phyloP scores from a whole-genome alignment of 2,888 invertebrate species.

The Thera britannica region DNA sequence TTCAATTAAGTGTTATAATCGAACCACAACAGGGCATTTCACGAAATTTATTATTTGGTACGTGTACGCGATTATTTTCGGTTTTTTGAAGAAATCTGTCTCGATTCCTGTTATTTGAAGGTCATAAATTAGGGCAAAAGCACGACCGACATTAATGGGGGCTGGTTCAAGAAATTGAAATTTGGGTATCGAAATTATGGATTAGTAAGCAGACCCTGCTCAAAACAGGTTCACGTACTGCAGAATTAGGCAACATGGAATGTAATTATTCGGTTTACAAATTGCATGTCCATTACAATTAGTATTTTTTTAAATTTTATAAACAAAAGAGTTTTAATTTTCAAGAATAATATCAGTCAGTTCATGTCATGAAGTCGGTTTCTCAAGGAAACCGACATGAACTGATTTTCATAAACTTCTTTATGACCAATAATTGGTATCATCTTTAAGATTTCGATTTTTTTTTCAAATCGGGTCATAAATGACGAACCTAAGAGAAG shows the following conservation, averaged over 20 bases:
- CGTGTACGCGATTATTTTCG: slow-evolving; percentile 51
- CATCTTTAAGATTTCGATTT: too few relatives aligned
- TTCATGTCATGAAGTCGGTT: too few relatives aligned
- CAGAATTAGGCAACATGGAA: not conserved
- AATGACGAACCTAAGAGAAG: too few relatives aligned
- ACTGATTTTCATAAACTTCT: too few relatives aligned
- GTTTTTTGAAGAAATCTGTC: slow-evolving; percentile 15
- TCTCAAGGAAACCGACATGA: too few relatives aligned
- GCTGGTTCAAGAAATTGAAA: slow-evolving; percentile 25
- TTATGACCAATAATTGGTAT: too few relatives aligned
- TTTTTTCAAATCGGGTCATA: too few relatives aligned
- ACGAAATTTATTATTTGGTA: slow-evolving; percentile 76
- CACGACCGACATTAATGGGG: slow-evolving; percentile 11
- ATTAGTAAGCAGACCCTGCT: slow-evolving; percentile 5
- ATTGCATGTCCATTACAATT: not conserved
- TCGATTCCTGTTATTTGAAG: slow-evolving; percentile 32
- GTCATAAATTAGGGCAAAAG: slow-evolving; percentile 36
- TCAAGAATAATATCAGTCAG: too few relatives aligned
- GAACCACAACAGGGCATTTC: slow-evolving; percentile 61
- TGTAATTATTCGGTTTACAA: slow-evolving; percentile 1
- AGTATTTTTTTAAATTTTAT: too few relatives aligned
- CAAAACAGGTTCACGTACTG: slow-evolving; percentile 1
- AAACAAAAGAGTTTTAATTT: too few relatives aligned
- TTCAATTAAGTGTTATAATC: slow-evolving; percentile 83
- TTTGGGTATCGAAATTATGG: slow-evolving; percentile 15